A percentile compares a stretch with the other conserved stretches of the same genome.
phyloP scores from a whole-genome alignment of 2,888 invertebrate genomes.

The Daptonema setosum region DNA sequence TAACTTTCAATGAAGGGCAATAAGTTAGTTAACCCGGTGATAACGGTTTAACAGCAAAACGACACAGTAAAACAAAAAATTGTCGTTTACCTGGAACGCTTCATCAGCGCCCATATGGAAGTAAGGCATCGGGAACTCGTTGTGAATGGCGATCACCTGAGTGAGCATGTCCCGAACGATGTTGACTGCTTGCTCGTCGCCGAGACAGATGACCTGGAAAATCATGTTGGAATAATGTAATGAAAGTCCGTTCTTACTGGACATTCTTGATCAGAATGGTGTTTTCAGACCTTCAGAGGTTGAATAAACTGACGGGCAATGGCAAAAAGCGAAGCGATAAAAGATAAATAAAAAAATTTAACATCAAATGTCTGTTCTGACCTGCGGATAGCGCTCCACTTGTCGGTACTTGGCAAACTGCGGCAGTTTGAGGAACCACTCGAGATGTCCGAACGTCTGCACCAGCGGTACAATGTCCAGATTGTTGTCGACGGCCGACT shows the following conservation, averaged over 20 bases:
- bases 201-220: slow-evolving; percentile 20
- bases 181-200: slow-evolving; percentile 26
- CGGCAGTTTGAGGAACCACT: slow-evolving; percentile 50
- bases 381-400: slow-evolving; percentile 35
- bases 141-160: slow-evolving; percentile 31
- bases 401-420: slow-evolving; percentile 47
- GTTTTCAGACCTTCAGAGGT: too few relatives aligned
- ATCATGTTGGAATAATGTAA: too few relatives aligned
- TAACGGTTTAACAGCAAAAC: too few relatives aligned
- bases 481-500: slow-evolving; percentile 35
- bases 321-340: too few relatives aligned
- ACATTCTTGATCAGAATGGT: too few relatives aligned
- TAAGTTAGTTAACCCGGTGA: too few relatives aligned
- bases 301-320: too few relatives aligned
- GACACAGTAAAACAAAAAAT: neutral
- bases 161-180: slow-evolving; percentile 30
- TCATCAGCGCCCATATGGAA: slow-evolving; percentile 36
- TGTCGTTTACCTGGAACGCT: slow-evolving; percentile 20
- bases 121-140: slow-evolving; percentile 37
- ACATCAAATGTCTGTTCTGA: neutral
- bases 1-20: too few relatives aligned
- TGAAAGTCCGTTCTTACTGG: too few relatives aligned
- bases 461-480: slow-evolving; percentile 53
- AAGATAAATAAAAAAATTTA: neutral
- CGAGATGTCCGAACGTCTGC: slow-evolving; percentile 68